These are phyloP conservation scores for Elephas maximus DNA, from an alignment of 2,113 vertebrate genomes.

Conservation along the genomic window DNA sequence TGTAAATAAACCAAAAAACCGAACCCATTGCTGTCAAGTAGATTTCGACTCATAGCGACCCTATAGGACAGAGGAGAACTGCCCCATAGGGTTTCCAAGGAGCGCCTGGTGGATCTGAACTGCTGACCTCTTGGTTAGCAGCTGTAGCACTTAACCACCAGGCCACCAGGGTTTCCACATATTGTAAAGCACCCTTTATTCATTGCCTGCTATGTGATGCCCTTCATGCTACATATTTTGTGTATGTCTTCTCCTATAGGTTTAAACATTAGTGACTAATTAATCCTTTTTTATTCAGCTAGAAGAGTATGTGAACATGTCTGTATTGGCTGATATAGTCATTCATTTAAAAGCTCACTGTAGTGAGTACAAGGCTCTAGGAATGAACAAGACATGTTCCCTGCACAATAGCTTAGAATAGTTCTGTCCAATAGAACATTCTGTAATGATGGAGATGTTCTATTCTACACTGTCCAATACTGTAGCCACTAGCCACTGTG, in stretches of 20 bases:
- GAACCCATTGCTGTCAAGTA: too few species aligned
- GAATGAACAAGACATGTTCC: background rate
- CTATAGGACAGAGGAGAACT: too few species aligned
- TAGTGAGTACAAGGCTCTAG: background rate
- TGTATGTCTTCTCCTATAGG: constrained; percentile 37
- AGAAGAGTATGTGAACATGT: background rate
- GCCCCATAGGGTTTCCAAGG: too few species aligned
- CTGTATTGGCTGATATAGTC: background rate
- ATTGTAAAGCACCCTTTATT: constrained; percentile 19
- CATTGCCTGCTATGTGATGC: background rate
- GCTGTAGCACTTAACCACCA: too few species aligned
- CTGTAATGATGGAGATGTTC: background rate
- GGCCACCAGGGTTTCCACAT: background rate
- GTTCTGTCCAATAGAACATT: background rate
- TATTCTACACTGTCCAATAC: background rate
- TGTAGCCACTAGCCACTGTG: background rate
- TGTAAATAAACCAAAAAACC: background rate
- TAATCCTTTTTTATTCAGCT: constrained; percentile 45
- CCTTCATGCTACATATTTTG: background rate
- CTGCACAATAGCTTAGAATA: background rate
- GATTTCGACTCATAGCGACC: too few species aligned
- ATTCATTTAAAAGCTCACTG: constrained; percentile 27
- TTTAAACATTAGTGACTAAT: constrained; percentile 26
- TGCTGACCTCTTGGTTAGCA: too few species aligned
- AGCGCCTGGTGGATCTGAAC: too few species aligned